Percentiles rank a stretch among this genome's conserved stretches.
These are phyloP conservation scores for Crambe crambe DNA, from an alignment of 37 sponge, comb jelly and placozoan genomes.

Conservation along the genomic window DNA sequence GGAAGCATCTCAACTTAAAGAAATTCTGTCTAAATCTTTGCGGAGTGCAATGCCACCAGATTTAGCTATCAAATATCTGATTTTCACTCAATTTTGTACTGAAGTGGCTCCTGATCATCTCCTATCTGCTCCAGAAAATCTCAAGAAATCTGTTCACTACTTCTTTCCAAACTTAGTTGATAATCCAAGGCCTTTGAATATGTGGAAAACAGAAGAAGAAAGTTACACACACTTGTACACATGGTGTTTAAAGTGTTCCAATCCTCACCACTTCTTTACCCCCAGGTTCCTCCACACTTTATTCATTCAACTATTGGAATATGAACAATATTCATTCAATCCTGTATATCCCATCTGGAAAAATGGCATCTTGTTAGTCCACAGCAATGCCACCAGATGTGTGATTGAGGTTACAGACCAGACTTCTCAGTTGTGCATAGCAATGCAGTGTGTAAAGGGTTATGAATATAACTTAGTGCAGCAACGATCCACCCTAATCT, in stretches of 20 bases:
- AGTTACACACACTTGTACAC: background rate
- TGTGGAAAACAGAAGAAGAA: background rate
- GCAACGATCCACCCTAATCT: background rate
- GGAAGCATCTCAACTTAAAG: background rate
- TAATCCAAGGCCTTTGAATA: background rate
- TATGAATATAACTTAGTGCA: background rate
- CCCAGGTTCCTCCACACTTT: background rate
- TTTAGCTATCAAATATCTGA: background rate
- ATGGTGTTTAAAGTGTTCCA: background rate
- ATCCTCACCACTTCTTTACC: background rate
- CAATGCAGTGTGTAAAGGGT: background rate
- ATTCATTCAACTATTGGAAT: background rate
- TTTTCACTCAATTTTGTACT: background rate
- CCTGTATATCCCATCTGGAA: background rate
- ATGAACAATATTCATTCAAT: background rate
- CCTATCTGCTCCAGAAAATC: background rate
- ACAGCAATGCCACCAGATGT: background rate
- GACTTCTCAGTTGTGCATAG: background rate
- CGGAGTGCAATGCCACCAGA: background rate
- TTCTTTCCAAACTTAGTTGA: slow-evolving; percentile 3
- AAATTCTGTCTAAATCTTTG: background rate
- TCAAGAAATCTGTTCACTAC: background rate
- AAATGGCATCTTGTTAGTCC: background rate
- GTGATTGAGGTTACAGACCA: background rate
- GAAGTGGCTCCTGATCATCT: background rate